Evolutionary conservation across 2,888 invertebrate species (phyloP), one percentile per base, ranked within the genome.

Genomic region (Campoletis raptor): DNA sequence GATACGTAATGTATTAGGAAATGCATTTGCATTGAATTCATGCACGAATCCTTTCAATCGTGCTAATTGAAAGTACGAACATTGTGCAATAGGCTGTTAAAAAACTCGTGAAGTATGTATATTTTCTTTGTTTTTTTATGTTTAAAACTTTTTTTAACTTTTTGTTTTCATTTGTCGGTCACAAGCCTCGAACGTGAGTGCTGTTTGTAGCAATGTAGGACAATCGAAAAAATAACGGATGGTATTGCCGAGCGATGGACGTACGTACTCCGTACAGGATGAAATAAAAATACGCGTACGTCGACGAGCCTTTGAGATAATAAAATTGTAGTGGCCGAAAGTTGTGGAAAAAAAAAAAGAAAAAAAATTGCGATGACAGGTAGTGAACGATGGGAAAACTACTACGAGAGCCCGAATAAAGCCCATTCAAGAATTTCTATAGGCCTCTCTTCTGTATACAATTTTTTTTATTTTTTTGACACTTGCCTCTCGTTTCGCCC

Each of bases 401-500:
- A 67, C 24, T n/a, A n/a, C n/a, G 66, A 52, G 36, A 73, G 48
- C 64, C 30, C 69, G 66, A 77, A 85, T 78, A 72, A 81, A 85
- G 81, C 81, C 74, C 30, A 85, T 81, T 81, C 66, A 85, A 81
- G 24, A 70, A 72, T 76, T 77, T 66, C 81, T 52, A 36, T 61
- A 67, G 61, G 9, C 73, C 67, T 80, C 42, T 57, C 67, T n/a
- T n/a, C 52, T 69, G 64, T 72, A 81, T 70, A 64, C 81, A 77
- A n/a, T n/a, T 72, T 81, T 80, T 85, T 77, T 66, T 10, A 42
- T 9, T 57, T 57, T 66, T 52, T 52, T 52, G 45, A 64, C 10
- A 7, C 21, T 45, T 37, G 40, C 24, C 78, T 69, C 64, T 12
- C 64, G 48, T 77, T 52, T n/a, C 52, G 77, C 8, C 0, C 66